Conservation (phyloP, 2,888 invertebrate species). For the Beris morrisii region DNA sequence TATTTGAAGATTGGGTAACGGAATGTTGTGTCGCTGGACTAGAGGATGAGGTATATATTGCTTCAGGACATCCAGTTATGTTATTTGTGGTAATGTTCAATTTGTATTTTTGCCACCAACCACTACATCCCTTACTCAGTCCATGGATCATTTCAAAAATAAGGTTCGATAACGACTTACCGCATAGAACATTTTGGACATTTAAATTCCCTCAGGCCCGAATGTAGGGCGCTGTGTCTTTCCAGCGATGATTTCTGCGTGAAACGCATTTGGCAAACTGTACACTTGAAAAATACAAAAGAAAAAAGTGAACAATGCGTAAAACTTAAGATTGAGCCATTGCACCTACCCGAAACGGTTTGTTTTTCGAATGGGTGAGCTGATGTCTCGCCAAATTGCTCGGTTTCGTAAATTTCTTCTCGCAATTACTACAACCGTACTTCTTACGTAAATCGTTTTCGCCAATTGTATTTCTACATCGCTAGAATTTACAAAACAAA, state of each 20-base stretch:
- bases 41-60: too few species aligned
- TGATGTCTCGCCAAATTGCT: slow-evolving; percentile 43
- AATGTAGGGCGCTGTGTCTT: slow-evolving; percentile 43
- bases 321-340: not conserved
- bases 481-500: slow-evolving; percentile 34
- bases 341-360: slow-evolving; percentile 42
- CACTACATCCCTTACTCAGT: too few species aligned
- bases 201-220: slow-evolving; percentile 40
- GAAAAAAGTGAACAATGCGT: not conserved
- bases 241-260: slow-evolving; percentile 43
- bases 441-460: slow-evolving; percentile 18
- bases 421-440: slow-evolving; percentile 39
- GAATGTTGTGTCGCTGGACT: too few species aligned
- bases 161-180: slow-evolving; percentile 34
- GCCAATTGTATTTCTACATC: slow-evolving; percentile 39
- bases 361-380: slow-evolving; percentile 42
- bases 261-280: slow-evolving; percentile 43
- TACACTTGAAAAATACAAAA: slow-evolving; percentile 7
- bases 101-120: too few species aligned
- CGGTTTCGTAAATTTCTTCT: slow-evolving; percentile 43
- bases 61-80: too few species aligned
- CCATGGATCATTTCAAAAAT: too few species aligned
- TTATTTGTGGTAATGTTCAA: too few species aligned
- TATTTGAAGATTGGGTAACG: too few species aligned
- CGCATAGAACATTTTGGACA: slow-evolving; percentile 43